A percentile compares a stretch with the other conserved stretches of the same genome.
Evolutionary conservation across 2,797 vertebrate genomes (phyloP).

Genomic region (Tamandua tetradactyla): DNA sequence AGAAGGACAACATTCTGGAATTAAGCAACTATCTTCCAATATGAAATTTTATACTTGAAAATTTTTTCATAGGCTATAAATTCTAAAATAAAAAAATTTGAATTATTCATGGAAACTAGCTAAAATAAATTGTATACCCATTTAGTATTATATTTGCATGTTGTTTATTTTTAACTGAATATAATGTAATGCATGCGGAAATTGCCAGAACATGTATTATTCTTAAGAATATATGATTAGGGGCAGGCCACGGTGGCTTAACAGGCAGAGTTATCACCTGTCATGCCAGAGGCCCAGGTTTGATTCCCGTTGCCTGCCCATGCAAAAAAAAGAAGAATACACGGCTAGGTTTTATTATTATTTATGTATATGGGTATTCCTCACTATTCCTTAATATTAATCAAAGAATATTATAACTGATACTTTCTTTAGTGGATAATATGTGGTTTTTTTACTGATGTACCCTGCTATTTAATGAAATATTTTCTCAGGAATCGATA

Average conservation of each 20-base stretch:
- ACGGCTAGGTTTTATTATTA: too few relatives aligned
- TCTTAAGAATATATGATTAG: neutral
- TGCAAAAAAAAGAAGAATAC: too few relatives aligned
- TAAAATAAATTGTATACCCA: conserved; percentile 7
- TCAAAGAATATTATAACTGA: neutral
- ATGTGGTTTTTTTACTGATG: conserved; percentile 14
- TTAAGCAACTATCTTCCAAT: neutral
- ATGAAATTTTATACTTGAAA: conserved; percentile 26
- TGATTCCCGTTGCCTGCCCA: too few relatives aligned
- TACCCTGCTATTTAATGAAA: conserved; percentile 2
- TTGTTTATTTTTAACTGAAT: conserved; percentile 51
- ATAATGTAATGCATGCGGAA: neutral
- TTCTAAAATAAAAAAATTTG: conserved; percentile 35
- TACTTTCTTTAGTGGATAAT: neutral
- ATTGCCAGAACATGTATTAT: neutral
- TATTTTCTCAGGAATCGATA: conserved; percentile 60
- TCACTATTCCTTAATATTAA: conserved; percentile 32
- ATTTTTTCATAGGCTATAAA: conserved; percentile 33
- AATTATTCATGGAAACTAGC: conserved; percentile 42
- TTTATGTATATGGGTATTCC: neutral
- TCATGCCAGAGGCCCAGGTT: too few relatives aligned
- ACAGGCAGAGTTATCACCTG: too few relatives aligned
- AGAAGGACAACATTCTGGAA: conserved; percentile 49
- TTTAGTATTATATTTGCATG: neutral
- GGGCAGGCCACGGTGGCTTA: too few relatives aligned